These are phyloP conservation scores for Perithous albicinctus DNA, from an alignment of 2,888 invertebrate genomes.

Conservation along the genomic window DNA sequence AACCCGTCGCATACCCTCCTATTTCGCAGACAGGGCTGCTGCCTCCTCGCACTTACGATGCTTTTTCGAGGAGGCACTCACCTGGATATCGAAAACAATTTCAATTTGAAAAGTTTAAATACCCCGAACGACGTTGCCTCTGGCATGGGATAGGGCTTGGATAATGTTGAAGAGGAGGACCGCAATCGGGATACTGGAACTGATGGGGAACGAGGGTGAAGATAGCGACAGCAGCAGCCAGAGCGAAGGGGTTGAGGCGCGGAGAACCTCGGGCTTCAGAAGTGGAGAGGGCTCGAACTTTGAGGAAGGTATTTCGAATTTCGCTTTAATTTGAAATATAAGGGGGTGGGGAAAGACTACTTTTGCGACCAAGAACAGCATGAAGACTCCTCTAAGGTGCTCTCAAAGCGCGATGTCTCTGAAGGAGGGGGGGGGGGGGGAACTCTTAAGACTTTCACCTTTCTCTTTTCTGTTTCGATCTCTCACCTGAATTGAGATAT, in stretches of 20 bases:
- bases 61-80: constrained; percentile 75
- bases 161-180: constrained; percentile 64
- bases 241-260: constrained; percentile 55
- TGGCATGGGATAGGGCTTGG: constrained; percentile 18
- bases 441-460: constrained; percentile 37
- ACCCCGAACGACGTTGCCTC: constrained; percentile 62
- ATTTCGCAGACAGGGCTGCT: constrained; percentile 10
- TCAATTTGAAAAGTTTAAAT: constrained; percentile 83
- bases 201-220: constrained; percentile 64
- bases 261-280: constrained; percentile 48
- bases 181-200: constrained; percentile 69
- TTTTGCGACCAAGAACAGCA: constrained; percentile 65
- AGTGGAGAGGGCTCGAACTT: constrained; percentile 73
- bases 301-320: constrained; percentile 80
- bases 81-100: constrained; percentile 82
- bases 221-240: constrained; percentile 65
- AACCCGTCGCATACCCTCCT: constrained; percentile 8
- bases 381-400: constrained; percentile 73
- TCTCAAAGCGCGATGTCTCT: constrained; percentile 69
- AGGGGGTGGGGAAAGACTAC: constrained; percentile 68
- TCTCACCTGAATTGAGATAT: constrained; percentile 7
- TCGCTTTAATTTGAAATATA: constrained; percentile 81
- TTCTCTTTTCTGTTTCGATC: constrained; percentile 30
- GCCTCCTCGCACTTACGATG: constrained; percentile 47
- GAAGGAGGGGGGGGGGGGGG: too few relatives aligned